These are phyloP conservation scores for Hafferia zeledoni DNA, from an alignment of 2,797 vertebrate genomes.

Conservation along the genomic window DNA sequence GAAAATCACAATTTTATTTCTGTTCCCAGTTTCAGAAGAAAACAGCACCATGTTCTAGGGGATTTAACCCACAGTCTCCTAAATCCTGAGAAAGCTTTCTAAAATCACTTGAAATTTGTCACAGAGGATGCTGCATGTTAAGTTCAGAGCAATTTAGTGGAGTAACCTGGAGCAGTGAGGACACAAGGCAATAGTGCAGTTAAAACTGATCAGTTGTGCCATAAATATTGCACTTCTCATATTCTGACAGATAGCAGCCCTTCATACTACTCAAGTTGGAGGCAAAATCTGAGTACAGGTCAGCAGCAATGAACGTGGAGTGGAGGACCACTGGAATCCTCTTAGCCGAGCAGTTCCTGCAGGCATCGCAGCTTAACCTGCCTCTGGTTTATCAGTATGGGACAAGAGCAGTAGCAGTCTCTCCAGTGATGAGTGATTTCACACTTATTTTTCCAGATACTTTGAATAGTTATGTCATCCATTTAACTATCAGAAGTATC, in stretches of 20 bases:
- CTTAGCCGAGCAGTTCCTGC: background rate
- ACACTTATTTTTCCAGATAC: background rate
- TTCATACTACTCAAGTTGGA: background rate
- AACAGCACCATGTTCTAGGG: background rate
- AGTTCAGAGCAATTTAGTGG: rapidly evolving
- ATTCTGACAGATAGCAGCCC: background rate
- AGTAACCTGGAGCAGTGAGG: background rate
- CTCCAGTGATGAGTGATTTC: background rate
- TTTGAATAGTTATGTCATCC: background rate
- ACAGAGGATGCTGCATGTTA: background rate
- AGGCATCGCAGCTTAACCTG: background rate
- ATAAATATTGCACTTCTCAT: background rate
- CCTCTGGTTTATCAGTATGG: background rate
- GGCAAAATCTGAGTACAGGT: background rate
- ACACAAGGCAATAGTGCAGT: background rate
- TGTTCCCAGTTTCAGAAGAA: background rate
- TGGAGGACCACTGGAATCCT: background rate
- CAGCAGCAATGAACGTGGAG: background rate
- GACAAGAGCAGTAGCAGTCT: background rate
- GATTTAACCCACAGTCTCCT: background rate
- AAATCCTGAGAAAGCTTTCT: background rate
- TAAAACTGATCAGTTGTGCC: background rate
- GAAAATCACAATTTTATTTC: background rate
- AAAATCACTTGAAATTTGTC: background rate
- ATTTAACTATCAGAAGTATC: background rate